Conservation (phyloP, 2,888 invertebrate species). For the Uloborus plumipes region DNA sequence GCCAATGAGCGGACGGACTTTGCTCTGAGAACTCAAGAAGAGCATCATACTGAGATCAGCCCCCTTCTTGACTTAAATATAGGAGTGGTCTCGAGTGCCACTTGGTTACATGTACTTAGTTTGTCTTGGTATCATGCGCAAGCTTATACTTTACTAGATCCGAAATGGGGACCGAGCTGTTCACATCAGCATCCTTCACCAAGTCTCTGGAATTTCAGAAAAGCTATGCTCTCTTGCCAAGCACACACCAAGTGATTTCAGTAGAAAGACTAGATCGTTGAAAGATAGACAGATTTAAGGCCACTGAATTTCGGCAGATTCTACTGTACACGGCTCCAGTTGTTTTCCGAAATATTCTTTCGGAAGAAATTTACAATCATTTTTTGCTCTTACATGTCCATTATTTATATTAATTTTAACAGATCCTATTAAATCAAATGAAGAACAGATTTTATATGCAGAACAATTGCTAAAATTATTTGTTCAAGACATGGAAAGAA, state of each 20-base stretch:
- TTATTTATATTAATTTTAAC: conserved; percentile 3
- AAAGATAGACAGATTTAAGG: conserved; percentile 18
- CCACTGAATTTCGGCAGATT: conserved; percentile 17
- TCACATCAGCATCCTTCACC: not conserved
- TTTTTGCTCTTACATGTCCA: conserved; percentile 27
- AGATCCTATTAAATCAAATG: not conserved
- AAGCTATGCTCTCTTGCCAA: not conserved
- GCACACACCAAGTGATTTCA: not conserved
- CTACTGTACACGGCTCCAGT: conserved; percentile 20
- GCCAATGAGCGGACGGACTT: not conserved
- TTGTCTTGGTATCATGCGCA: conserved; percentile 9
- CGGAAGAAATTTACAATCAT: not conserved
- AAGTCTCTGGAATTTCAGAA: not conserved
- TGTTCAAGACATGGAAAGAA: not conserved
- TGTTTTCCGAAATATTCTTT: not conserved
- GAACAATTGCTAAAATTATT: conserved; percentile 10
- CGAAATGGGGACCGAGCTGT: not conserved
- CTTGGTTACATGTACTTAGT: conserved; percentile 21
- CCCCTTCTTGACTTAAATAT: conserved; percentile 20
- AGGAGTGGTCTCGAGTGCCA: not conserved
- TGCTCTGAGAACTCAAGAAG: not conserved
- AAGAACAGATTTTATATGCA: not conserved
- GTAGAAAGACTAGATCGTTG: conserved; percentile 6
- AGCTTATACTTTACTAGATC: conserved; percentile 7
- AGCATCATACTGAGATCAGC: not conserved